phyloP scores from a whole-genome alignment of 1,140 invertebrate species.

The Zaprionus ornatus region DNA sequence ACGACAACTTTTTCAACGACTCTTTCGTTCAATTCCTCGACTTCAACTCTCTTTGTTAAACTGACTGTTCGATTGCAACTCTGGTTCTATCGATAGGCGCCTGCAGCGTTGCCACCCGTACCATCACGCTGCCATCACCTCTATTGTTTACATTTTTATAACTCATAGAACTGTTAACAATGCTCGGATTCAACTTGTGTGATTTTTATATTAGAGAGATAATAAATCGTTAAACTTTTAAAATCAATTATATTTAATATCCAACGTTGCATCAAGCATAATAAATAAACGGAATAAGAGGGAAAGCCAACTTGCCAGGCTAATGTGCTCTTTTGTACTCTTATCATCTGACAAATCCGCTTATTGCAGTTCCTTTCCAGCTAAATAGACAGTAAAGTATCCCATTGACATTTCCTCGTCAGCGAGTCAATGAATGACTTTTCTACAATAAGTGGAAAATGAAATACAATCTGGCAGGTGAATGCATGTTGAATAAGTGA shows the following conservation, averaged over 20 bases:
- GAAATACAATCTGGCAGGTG: constrained; percentile 30
- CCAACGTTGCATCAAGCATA: not conserved
- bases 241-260: constrained; percentile 30
- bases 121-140: too few species aligned
- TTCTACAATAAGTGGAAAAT: constrained; percentile 30
- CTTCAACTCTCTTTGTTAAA: too few species aligned
- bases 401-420: not conserved
- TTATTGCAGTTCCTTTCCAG: constrained; percentile 19
- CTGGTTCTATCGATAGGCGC: too few species aligned
- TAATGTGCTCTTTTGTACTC: not conserved
- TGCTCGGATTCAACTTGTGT: too few species aligned
- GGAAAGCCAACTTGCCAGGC: not conserved
- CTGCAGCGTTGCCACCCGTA: too few species aligned
- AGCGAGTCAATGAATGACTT: not conserved
- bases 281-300: not conserved
- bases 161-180: too few species aligned
- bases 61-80: too few species aligned
- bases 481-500: constrained; percentile 22
- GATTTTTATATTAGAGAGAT: not conserved
- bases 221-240: not conserved
- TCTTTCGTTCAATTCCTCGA: too few species aligned
- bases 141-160: too few species aligned
- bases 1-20: too few species aligned
- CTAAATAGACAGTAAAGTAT: not conserved
- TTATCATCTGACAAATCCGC: constrained; percentile 29